Conservation (phyloP, 2,113 vertebrate species). For the Fukomys damarensis region DNA sequence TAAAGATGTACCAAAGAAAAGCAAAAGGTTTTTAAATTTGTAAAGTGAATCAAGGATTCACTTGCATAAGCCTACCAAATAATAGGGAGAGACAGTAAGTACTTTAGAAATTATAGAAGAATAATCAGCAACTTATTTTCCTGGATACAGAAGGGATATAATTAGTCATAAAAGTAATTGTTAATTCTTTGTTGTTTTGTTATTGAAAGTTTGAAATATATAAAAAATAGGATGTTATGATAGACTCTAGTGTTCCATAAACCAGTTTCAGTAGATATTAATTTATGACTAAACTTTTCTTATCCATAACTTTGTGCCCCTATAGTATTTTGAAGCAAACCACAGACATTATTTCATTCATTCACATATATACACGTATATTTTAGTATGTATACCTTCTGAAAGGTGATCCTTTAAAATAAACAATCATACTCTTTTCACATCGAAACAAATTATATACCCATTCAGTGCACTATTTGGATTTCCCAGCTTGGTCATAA, state of each 20-base stretch:
- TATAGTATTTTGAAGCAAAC: slow-evolving; percentile 55
- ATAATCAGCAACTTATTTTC: slow-evolving; percentile 50
- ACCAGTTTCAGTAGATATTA: slow-evolving; percentile 17
- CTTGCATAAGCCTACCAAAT: background rate
- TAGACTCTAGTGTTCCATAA: background rate
- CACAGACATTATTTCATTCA: background rate
- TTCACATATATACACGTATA: background rate
- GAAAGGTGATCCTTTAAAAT: slow-evolving; percentile 27
- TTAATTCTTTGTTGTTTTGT: slow-evolving; percentile 46
- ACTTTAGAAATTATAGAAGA: background rate
- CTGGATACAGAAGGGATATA: background rate
- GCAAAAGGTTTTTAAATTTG: slow-evolving; percentile 18
- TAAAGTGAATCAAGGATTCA: background rate
- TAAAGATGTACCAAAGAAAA: slow-evolving; percentile 23
- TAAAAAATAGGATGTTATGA: slow-evolving; percentile 27
- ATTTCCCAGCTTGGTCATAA: background rate
- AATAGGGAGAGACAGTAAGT: background rate
- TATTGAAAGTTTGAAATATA: slow-evolving; percentile 13
- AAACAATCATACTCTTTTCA: slow-evolving; percentile 17
- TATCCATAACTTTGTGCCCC: background rate
- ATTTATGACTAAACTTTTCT: background rate
- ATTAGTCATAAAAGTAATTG: background rate
- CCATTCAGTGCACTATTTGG: background rate
- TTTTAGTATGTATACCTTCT: background rate
- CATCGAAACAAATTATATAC: slow-evolving; percentile 2